These are phyloP conservation scores for Mesitornis unicolor DNA, from an alignment of 2,113 vertebrate species.

Conservation along the genomic window DNA sequence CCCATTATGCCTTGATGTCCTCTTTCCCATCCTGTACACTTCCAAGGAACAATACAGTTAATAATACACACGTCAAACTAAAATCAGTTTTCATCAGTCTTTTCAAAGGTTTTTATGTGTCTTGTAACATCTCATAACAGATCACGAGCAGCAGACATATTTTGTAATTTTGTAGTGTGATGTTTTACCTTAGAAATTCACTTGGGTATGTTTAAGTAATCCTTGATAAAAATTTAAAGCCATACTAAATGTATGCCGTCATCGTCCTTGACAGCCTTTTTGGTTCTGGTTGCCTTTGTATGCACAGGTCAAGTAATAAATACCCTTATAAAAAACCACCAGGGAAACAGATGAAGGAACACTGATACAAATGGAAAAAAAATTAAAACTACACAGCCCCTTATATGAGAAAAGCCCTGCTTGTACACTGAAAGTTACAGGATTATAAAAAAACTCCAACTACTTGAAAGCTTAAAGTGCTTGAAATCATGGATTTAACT, in stretches of 20 bases:
- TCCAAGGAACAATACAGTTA: not conserved
- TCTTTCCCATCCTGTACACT: not conserved
- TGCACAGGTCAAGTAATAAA: not conserved
- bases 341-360: not conserved
- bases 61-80: not conserved
- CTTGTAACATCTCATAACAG: not conserved
- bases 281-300: not conserved
- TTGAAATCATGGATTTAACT: not conserved
- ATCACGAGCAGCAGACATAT: not conserved
- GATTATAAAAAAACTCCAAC: too few relatives aligned
- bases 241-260: not conserved
- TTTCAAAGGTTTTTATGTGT: not conserved
- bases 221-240: not conserved
- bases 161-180: not conserved
- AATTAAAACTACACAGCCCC: not conserved
- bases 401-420: not conserved
- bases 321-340: not conserved
- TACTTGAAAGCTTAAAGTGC: not conserved
- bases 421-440: not conserved
- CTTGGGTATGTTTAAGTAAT: not conserved
- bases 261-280: not conserved
- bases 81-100: not conserved
- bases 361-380: not conserved
- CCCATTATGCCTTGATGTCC: not conserved
- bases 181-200: not conserved